Base-by-base conservation (phyloP, 2,113 vertebrate genomes). In the Athene cunicularia region DNA sequence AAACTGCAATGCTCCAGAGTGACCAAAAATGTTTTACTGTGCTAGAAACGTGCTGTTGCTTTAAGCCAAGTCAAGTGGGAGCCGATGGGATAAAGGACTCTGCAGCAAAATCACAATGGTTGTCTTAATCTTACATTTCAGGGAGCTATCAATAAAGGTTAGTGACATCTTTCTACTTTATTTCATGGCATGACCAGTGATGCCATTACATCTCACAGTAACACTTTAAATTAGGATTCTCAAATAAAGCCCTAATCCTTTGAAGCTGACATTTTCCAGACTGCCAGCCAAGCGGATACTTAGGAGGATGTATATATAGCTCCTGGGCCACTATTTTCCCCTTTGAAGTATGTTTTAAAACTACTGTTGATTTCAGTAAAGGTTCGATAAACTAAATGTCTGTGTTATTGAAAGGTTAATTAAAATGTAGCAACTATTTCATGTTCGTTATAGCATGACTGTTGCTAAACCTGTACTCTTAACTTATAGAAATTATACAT, bases 101-200 rank as follows among this genome's bases (percentile, higher is more conserved):
- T 75, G 67, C 43, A 35, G 64, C 32, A 77, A 74, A 88, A 90
- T 56, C 80, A 85, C 87, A 90, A 88, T 23, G 22, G 21, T 53
- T 85, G n/a, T 60, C 60, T 91, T 97, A 92, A 90, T 89, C 84
- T 83, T 21, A n/a, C 50, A 80, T 95, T 95, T 95, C 86, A 96
- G 80, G 81, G 87, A 95, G 18, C 84, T 98, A 90, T 96, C 97
- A 97, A 82, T 96, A 88, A 97, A 88, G 64, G 93, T 87, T 75
- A 96, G 77, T 47, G 52, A 90, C 90, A 95, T 90, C 53, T 97
- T 97, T 95, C 85, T 95, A 85, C 33, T 97, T 97, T 94, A 95
- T 96, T 96, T 92, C 73, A 71, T 66, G 67, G 21, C 64, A 55
- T 88, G 73, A 86, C 62, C 87, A 92, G 49, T 62, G 39, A 67